Percentiles rank a stretch among this genome's conserved stretches.
Conservation (phyloP, 2,888 invertebrate species). For the Ctenicera cuprea region DNA sequence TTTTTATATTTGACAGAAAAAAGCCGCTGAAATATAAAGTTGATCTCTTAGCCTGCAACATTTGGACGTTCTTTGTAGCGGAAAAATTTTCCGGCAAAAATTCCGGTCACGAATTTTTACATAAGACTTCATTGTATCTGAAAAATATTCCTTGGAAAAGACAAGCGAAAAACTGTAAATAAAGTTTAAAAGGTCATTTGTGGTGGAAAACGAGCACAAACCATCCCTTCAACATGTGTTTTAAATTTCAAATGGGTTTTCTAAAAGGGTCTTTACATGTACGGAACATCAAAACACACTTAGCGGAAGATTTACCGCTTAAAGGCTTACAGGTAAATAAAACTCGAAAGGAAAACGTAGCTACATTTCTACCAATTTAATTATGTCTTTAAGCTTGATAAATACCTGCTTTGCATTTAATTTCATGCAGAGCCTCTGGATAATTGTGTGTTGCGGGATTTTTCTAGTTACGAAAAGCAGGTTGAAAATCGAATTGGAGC, state of each 20-base stretch:
- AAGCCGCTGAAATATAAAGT: slow-evolving; percentile 3
- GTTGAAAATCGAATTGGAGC: slow-evolving; percentile 15
- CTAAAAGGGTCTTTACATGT: slow-evolving; percentile 52
- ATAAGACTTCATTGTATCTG: not conserved
- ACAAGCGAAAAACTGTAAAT: slow-evolving; percentile 43
- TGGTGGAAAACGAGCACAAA: slow-evolving; percentile 44
- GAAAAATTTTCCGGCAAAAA: not conserved
- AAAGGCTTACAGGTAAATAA: slow-evolving; percentile 38
- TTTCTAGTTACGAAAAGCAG: slow-evolving; percentile 5
- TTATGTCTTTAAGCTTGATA: slow-evolving; percentile 31
- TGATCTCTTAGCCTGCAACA: not conserved
- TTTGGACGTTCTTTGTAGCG: not conserved
- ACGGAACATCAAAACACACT: slow-evolving; percentile 55
- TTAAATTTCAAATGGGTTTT: slow-evolving; percentile 53
- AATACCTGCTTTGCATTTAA: slow-evolving; percentile 30
- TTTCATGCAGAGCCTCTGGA: not conserved
- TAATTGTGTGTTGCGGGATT: not conserved
- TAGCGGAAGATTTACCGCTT: slow-evolving; percentile 44
- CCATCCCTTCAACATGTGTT: slow-evolving; percentile 46
- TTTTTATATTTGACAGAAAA: slow-evolving; percentile 17
- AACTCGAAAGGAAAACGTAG: slow-evolving; percentile 25
- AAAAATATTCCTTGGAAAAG: not conserved
- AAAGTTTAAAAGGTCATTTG: slow-evolving; percentile 49
- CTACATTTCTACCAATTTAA: slow-evolving; percentile 35
- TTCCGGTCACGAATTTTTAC: slow-evolving; percentile 6